These are phyloP conservation scores for Phylloscopus collybita DNA, from an alignment of 2,797 vertebrate genomes.

Conservation along the genomic window DNA sequence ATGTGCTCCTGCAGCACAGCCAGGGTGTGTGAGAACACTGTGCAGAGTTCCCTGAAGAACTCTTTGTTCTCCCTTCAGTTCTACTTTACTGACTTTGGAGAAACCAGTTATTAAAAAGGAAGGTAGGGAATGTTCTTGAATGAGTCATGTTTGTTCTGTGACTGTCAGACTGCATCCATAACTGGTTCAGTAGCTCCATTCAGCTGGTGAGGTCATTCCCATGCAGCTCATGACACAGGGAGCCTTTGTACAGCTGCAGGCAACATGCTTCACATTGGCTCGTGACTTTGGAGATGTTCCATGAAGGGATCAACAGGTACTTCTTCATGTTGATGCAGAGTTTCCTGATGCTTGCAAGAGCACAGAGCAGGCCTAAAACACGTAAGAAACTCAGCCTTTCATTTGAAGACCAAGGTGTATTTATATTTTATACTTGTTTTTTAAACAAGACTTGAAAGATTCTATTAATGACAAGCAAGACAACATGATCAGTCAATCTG, in stretches of 20 bases:
- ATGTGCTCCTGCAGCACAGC: not conserved
- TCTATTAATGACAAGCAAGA: not conserved
- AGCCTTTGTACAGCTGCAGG: slow-evolving; percentile 31
- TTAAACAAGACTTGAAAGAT: not conserved
- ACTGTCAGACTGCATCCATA: slow-evolving; percentile 21
- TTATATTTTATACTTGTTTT: not conserved
- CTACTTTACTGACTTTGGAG: slow-evolving; percentile 40
- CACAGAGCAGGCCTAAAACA: not conserved
- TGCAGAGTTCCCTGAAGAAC: not conserved
- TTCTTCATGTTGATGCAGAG: not conserved
- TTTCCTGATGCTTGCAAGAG: not conserved
- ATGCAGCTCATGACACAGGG: not conserved
- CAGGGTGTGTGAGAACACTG: not conserved
- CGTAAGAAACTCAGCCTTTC: not conserved
- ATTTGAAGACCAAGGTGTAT: not conserved
- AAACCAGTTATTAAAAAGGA: slow-evolving; percentile 49
- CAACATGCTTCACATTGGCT: not conserved
- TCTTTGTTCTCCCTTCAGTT: slow-evolving; percentile 17
- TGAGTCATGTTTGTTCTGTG: slow-evolving; percentile 58
- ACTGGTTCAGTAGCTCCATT: slow-evolving; percentile 51
- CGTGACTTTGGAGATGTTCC: not conserved
- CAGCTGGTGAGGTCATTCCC: slow-evolving; percentile 19
- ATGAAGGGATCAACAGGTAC: not conserved
- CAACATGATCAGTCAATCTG: not conserved
- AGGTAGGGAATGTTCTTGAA: slow-evolving; percentile 46